Evolutionary conservation across 1,140 invertebrate genomes (phyloP).

Genomic region (Zaprionus kolodkinae): DNA sequence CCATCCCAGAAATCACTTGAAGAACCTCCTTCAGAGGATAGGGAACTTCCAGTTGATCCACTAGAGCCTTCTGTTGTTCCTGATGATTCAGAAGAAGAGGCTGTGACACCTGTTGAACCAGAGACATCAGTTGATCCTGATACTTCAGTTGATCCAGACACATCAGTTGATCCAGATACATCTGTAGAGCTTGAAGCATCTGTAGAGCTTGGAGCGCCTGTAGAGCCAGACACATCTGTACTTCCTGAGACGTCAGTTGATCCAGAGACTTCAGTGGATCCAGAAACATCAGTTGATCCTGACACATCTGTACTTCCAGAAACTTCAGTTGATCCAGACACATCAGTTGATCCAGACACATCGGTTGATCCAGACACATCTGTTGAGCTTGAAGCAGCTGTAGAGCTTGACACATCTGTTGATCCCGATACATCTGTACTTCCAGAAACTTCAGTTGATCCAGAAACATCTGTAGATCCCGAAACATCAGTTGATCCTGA

Average conservation of each 20-base stretch:
- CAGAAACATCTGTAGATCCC: slow-evolving; percentile 4
- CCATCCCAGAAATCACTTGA: slow-evolving; percentile 83
- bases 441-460: slow-evolving; percentile 11
- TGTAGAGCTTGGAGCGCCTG: slow-evolving; percentile 38
- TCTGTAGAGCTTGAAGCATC: slow-evolving; percentile 37
- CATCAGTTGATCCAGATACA: background rate
- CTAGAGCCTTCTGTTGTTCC: slow-evolving; percentile 47
- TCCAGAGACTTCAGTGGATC: background rate
- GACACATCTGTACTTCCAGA: slow-evolving; percentile 11
- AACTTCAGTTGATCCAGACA: slow-evolving; percentile 16
- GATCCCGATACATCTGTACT: slow-evolving; percentile 41
- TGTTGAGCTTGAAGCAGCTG: slow-evolving; percentile 30
- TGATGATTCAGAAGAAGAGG: slow-evolving; percentile 36
- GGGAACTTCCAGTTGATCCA: slow-evolving; percentile 53
- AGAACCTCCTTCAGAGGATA: slow-evolving; percentile 63
- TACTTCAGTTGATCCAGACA: too few species aligned
- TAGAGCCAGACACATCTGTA: slow-evolving; percentile 38
- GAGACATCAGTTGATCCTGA: slow-evolving; percentile 31
- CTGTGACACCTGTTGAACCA: slow-evolving; percentile 9
- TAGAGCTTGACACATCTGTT: slow-evolving; percentile 36
- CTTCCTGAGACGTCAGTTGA: slow-evolving; percentile 32
- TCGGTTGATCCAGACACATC: slow-evolving; percentile 12
- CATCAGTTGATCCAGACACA: background rate
- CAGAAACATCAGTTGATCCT: slow-evolving; percentile 11
- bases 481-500: background rate